These are phyloP conservation scores for Ptyas mucosa DNA, from an alignment of 2,113 vertebrate genomes.

Conservation along the genomic window DNA sequence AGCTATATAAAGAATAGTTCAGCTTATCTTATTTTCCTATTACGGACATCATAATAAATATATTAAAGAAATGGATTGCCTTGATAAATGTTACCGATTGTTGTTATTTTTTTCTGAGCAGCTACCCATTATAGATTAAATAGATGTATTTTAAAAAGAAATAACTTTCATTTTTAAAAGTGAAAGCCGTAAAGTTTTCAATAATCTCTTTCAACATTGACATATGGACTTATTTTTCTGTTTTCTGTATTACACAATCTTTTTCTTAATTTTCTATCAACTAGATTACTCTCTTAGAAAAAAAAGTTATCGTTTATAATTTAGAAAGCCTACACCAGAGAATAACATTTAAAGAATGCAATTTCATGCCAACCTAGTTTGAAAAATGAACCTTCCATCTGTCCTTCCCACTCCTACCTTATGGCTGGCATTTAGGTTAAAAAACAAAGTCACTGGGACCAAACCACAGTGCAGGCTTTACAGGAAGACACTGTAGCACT, in stretches of 20 bases:
- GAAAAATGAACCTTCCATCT: slow-evolving; percentile 58
- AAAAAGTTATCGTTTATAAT: slow-evolving; percentile 55
- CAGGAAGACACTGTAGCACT: slow-evolving; percentile 38
- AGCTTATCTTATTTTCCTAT: not conserved
- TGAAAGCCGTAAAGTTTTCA: slow-evolving; percentile 4
- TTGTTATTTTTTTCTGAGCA: not conserved
- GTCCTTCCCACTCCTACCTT: slow-evolving; percentile 60
- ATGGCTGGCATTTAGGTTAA: slow-evolving; percentile 56
- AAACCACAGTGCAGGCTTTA: slow-evolving; percentile 51
- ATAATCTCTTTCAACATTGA: slow-evolving; percentile 7
- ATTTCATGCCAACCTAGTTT: slow-evolving; percentile 51
- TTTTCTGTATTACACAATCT: slow-evolving; percentile 26
- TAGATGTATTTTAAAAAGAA: slow-evolving; percentile 14
- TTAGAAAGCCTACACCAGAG: slow-evolving; percentile 42
- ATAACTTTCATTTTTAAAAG: slow-evolving; percentile 3
- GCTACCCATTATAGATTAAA: not conserved
- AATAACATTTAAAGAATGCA: slow-evolving; percentile 56
- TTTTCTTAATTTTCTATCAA: slow-evolving; percentile 37
- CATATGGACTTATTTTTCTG: slow-evolving; percentile 24
- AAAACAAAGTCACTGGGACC: slow-evolving; percentile 52
- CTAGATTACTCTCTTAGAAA: slow-evolving; percentile 28
- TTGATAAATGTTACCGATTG: not conserved
- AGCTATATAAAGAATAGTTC: not conserved
- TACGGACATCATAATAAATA: not conserved
- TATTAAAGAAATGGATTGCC: not conserved